Evolutionary conservation across 2,888 invertebrate species (phyloP).

Genomic region (Calameuta idolon): DNA sequence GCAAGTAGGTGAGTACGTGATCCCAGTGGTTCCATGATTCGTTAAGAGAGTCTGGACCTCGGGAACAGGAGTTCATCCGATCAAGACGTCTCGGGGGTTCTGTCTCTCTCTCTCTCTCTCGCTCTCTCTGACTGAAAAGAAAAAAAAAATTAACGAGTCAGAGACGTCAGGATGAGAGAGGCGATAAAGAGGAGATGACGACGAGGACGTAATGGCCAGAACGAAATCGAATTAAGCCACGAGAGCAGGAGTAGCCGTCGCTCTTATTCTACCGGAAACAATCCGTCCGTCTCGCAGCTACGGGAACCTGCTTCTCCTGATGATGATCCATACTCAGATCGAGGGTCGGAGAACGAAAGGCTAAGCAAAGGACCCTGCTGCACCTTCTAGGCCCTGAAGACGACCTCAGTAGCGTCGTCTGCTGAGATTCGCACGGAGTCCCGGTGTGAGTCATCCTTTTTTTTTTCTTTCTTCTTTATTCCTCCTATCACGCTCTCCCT

Average conservation of each 20-base stretch:
- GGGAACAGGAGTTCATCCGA: background rate
- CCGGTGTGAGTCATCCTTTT: conserved; percentile 4
- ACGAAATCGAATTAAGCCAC: conserved; percentile 57
- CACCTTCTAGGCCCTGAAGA: background rate
- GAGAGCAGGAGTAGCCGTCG: conserved; percentile 24
- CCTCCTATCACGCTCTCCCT: background rate
- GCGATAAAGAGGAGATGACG: conserved; percentile 38
- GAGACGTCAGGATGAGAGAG: conserved; percentile 22
- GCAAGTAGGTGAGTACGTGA: background rate
- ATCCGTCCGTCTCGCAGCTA: background rate
- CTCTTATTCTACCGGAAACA: background rate
- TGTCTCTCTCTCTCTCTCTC: background rate
- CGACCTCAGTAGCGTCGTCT: background rate
- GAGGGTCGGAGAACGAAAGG: background rate
- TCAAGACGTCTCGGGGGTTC: background rate
- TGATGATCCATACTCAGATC: background rate
- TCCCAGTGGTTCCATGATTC: background rate
- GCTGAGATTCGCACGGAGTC: background rate
- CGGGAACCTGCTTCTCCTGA: background rate
- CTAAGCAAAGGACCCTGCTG: background rate
- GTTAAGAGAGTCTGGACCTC: background rate
- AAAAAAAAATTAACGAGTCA: background rate
- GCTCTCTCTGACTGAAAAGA: background rate
- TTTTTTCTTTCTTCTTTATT: conserved; percentile 2
- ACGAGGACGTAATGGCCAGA: conserved; percentile 52